Conservation (phyloP, 2,888 invertebrate species). For the Caenorhabditis wallacei region DNA sequence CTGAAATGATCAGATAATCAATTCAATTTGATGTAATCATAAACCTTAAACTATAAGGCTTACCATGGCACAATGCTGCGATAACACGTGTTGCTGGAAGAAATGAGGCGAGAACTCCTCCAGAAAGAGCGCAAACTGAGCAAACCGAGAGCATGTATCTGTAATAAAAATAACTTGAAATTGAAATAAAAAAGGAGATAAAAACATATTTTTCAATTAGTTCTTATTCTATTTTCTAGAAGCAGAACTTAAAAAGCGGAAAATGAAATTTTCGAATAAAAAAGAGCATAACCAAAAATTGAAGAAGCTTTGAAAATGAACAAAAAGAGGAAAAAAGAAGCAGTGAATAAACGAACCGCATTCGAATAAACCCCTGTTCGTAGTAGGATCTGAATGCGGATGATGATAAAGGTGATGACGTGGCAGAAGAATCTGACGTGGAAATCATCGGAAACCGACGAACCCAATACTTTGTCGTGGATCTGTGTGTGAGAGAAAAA, state of each 20-base stretch:
- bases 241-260: constrained; percentile 17
- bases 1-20: constrained; percentile 37
- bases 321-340: constrained; percentile 25
- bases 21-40: not conserved
- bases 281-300: constrained; percentile 7
- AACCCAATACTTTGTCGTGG: constrained; percentile 44
- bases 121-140: constrained; percentile 73
- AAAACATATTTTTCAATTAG: not conserved
- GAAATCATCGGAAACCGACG: constrained; percentile 60
- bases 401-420: constrained; percentile 27
- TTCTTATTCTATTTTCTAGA: not conserved
- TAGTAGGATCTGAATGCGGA: constrained; percentile 65
- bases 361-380: constrained; percentile 71
- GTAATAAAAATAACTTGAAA: constrained; percentile 1
- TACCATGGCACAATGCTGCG: constrained; percentile 65
- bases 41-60: not conserved
- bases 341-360: constrained; percentile 66
- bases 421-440: constrained; percentile 19
- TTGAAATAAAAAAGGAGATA: not conserved
- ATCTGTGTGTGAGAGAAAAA: constrained; percentile 27
- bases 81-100: constrained; percentile 70
- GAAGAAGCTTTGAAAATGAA: not conserved
- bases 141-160: constrained; percentile 75
- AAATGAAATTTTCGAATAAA: not conserved
- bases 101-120: constrained; percentile 66